Evolutionary conservation across 2,113 vertebrate genomes (phyloP).

Genomic region (Mionectes macconnelli): DNA sequence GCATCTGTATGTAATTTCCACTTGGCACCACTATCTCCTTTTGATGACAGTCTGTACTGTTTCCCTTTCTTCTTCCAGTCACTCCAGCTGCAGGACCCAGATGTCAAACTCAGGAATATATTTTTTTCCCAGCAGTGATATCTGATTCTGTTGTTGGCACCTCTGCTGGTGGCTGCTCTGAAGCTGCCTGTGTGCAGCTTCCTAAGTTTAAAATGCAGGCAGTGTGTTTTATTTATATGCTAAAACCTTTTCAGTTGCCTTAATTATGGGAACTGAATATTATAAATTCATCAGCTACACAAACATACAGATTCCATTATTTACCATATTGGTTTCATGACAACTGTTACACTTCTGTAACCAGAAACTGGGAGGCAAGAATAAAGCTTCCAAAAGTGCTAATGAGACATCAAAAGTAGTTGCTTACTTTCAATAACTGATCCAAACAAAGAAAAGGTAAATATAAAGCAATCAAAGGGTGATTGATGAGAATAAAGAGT

Average conservation of each 20-base stretch:
- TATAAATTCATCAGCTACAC: constrained; percentile 15
- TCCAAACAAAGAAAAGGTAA: background rate
- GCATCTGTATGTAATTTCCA: constrained; percentile 78
- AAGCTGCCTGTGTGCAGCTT: constrained; percentile 32
- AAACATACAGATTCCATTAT: background rate
- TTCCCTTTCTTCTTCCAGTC: constrained; percentile 70
- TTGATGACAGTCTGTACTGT: constrained; percentile 76
- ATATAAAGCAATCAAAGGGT: background rate
- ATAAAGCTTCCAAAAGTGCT: constrained; percentile 31
- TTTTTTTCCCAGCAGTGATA: constrained; percentile 57
- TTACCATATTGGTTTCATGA: constrained; percentile 14
- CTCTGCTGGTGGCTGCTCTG: constrained; percentile 62
- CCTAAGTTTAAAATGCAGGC: constrained; percentile 29
- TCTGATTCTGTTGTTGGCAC: constrained; percentile 59
- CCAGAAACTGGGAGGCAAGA: constrained; percentile 37
- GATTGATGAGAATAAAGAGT: background rate
- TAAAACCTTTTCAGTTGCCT: constrained; percentile 29
- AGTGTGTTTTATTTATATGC: constrained; percentile 9
- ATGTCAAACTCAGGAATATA: constrained; percentile 70
- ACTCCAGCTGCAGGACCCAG: constrained; percentile 79
- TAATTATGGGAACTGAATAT: constrained; percentile 51
- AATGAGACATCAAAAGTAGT: constrained; percentile 16
- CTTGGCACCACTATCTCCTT: constrained; percentile 76
- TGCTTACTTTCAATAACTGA: constrained; percentile 21
- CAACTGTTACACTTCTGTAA: constrained; percentile 24